Evolutionary conservation across 2,888 invertebrate genomes (phyloP), one percentile per base, ranked within the genome.

Genomic region (Ectobius pallidus): DNA sequence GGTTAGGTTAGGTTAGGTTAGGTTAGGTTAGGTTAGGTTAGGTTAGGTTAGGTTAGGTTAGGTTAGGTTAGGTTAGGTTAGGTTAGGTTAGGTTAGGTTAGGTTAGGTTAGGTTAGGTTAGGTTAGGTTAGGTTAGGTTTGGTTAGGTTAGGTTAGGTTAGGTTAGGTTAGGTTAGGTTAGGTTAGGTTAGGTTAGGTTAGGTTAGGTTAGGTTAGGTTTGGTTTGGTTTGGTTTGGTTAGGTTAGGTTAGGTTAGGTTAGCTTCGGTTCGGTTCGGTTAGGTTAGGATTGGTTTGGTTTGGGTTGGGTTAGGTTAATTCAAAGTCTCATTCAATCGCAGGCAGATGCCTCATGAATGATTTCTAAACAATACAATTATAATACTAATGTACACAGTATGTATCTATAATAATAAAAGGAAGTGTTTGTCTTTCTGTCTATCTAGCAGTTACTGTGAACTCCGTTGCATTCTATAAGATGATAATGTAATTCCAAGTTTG

Each of bases 1-100:
- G 63, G 63, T 65, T 65, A 34, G 65, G 65, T 65, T 65, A 65
- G 65, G 65, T 65, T 39, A 65, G 65, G 65, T 65, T 65, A 65
- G 34, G 65, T 65, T 65, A 39, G 65, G 65, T 65, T 65, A 39
- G 65, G 65, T 65, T 63, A 65, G 65, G 65, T 65, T 65, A 65
- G 65, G 65, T 65, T 65, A 65, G 65, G 65, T 65, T 65, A 65
- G 65, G 65, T 65, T 65, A 65, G 65, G 65, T 65, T 65, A 65
- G 65, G 65, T 65, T 65, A 39, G 65, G 65, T 65, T 65, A 65
- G 65, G 65, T 65, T 65, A 65, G 65, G 65, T 65, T 65, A 39
- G 65, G 65, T 65, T 65, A 39, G 65, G 65, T 65, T 65, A 39
- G 65, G 65, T 65, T 65, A 65, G 65, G 65, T 65, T 65, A 65